A percentile compares a stretch with the other conserved stretches of the same genome.
phyloP scores from a whole-genome alignment of 2,888 invertebrate species.

The Tetranychus truncatus region DNA sequence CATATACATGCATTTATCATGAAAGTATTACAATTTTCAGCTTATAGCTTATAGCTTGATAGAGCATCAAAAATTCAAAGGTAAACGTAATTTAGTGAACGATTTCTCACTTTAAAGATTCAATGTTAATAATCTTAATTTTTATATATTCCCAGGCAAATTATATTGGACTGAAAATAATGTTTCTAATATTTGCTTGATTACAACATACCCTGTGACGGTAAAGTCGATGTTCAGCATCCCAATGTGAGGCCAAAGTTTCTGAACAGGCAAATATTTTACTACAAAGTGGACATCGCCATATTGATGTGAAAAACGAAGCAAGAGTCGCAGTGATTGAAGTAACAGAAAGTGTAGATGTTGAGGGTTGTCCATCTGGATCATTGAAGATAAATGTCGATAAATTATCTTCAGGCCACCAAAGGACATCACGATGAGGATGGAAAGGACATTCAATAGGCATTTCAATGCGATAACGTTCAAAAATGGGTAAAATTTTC shows the following conservation, averaged over 20 bases:
- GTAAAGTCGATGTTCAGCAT: slow-evolving; percentile 15
- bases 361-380: slow-evolving; percentile 19
- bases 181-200: no score
- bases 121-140: no score
- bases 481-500: slow-evolving; percentile 75
- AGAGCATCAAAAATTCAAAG: no score
- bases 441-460: slow-evolving; percentile 78
- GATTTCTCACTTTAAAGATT: no score
- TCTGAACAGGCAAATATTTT: slow-evolving; percentile 64
- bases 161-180: no score
- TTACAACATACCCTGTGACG: not conserved
- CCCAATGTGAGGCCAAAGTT: slow-evolving; percentile 21
- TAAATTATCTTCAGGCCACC: slow-evolving; percentile 24
- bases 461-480: slow-evolving; percentile 61
- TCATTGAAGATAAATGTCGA: slow-evolving; percentile 52
- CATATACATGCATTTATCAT: no score
- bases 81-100: no score
- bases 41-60: no score
- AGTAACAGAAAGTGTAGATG: no score
- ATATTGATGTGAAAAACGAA: slow-evolving; percentile 30
- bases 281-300: slow-evolving; percentile 76
- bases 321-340: no score
- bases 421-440: slow-evolving; percentile 61
- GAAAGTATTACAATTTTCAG: no score
- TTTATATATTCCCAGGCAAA: no score